phyloP scores from a whole-genome alignment of 1,140 invertebrate species.

The Drosophila equinoxialis region DNA sequence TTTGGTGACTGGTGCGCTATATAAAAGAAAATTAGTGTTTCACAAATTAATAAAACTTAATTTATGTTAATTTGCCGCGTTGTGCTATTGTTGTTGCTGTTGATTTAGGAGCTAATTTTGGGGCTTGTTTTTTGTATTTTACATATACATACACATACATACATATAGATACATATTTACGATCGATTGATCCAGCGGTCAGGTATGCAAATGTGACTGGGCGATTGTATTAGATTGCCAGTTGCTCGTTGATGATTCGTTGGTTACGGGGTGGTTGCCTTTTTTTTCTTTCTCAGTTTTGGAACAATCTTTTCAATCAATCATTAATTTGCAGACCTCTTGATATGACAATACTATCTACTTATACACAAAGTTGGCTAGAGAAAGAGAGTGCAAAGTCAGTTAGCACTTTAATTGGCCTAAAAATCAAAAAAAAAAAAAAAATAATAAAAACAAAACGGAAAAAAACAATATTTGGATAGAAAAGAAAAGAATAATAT shows the following conservation, averaged over 20 bases:
- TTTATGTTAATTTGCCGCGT: conserved; percentile 72
- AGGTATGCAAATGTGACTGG: conserved; percentile 62
- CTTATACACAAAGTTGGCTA: conserved; percentile 19
- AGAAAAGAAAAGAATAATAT: conserved; percentile 29
- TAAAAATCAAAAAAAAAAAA: neutral
- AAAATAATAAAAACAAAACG: conserved; percentile 15
- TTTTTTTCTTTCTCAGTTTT: neutral
- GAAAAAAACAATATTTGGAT: conserved; percentile 33
- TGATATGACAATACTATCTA: conserved; percentile 33
- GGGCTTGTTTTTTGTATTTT: conserved; percentile 43
- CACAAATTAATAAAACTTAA: conserved; percentile 81
- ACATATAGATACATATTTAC: conserved; percentile 56
- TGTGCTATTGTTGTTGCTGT: conserved; percentile 29
- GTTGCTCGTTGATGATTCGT: neutral
- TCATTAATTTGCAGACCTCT: conserved; percentile 28
- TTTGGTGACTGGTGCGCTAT: conserved; percentile 21
- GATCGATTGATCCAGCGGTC: conserved; percentile 46
- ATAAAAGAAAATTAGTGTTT: conserved; percentile 77
- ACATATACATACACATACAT: conserved; percentile 51
- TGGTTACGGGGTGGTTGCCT: conserved; percentile 15
- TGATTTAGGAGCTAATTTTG: conserved; percentile 55
- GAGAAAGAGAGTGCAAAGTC: conserved; percentile 39
- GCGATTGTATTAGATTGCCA: conserved; percentile 5
- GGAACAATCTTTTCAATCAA: conserved; percentile 39
- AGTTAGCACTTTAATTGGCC: conserved; percentile 41